phyloP scores from a whole-genome alignment of 2,797 vertebrate genomes.

The Toxotes lorentzi region DNA sequence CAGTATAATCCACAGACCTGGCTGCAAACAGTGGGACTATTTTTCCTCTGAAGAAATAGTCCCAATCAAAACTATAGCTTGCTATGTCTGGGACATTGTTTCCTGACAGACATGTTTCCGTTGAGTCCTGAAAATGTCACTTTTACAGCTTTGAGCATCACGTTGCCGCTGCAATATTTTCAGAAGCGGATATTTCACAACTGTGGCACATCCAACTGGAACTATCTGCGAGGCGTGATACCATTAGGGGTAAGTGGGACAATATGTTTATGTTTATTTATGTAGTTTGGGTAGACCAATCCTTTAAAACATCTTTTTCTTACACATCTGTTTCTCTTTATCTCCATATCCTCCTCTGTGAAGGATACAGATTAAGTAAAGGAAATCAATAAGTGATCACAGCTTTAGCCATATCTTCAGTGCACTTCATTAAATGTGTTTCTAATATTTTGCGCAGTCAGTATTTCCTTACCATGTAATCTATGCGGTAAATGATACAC shows the following conservation, averaged over 20 bases:
- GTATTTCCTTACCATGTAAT: conserved; percentile 3
- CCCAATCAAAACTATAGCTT: conserved; percentile 5
- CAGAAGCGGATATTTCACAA: neutral
- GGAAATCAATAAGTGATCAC: conserved; percentile 24
- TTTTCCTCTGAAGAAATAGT: neutral
- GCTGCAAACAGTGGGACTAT: conserved; percentile 1
- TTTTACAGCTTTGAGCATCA: neutral
- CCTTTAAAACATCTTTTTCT: neutral
- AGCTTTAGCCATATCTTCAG: conserved; percentile 26
- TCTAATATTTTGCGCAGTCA: conserved; percentile 17
- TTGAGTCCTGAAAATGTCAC: neutral
- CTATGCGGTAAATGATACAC: neutral
- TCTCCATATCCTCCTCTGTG: conserved; percentile 29
- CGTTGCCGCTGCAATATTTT: neutral
- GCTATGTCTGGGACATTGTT: conserved; percentile 7
- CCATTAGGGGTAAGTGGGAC: neutral
- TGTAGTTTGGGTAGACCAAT: neutral
- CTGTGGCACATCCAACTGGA: conserved; percentile 1
- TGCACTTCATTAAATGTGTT: conserved; percentile 25
- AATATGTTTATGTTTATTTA: neutral
- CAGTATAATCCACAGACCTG: neutral
- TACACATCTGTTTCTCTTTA: conserved; percentile 37
- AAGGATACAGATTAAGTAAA: conserved; percentile 31
- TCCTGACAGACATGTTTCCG: conserved; percentile 2
- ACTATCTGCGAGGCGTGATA: neutral